A percentile compares a stretch with the other conserved stretches of the same genome.
phyloP scores from a whole-genome alignment of 2,113 vertebrate genomes.

The Psephotus haematonotus region DNA sequence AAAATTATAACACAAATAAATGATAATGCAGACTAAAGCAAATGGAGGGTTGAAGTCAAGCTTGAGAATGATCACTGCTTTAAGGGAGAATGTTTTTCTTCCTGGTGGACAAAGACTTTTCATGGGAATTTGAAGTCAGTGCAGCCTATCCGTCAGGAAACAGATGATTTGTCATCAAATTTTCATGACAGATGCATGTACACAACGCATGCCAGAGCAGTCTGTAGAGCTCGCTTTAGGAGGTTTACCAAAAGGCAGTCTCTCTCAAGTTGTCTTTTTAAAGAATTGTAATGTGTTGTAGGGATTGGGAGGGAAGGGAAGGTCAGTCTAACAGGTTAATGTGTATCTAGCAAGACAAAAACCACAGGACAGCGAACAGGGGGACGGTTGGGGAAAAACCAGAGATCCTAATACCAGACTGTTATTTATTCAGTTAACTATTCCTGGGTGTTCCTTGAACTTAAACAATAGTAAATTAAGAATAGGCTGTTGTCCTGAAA shows the following conservation, averaged over 20 bases:
- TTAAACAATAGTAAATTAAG: constrained; percentile 23
- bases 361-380: not conserved
- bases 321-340: constrained; percentile 39
- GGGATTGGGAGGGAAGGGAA: constrained; percentile 15
- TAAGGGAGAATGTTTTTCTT: constrained; percentile 56
- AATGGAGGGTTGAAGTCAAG: not conserved
- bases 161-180: constrained; percentile 71
- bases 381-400: not conserved
- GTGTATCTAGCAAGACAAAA: constrained; percentile 43
- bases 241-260: constrained; percentile 44
- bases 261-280: constrained; percentile 39
- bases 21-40: constrained; percentile 28
- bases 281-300: constrained; percentile 46
- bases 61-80: constrained; percentile 12
- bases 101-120: constrained; percentile 43
- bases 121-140: constrained; percentile 57
- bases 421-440: not conserved
- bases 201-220: constrained; percentile 41
- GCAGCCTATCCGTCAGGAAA: constrained; percentile 58
- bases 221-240: not conserved
- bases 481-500: not conserved
- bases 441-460: not conserved
- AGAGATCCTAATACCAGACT: not conserved
- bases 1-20: constrained; percentile 43
- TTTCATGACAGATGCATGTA: constrained; percentile 48